A percentile compares a stretch with the other conserved stretches of the same genome.
Evolutionary conservation across 2,888 invertebrate species (phyloP).

Genomic region (Heliconius aoede): DNA sequence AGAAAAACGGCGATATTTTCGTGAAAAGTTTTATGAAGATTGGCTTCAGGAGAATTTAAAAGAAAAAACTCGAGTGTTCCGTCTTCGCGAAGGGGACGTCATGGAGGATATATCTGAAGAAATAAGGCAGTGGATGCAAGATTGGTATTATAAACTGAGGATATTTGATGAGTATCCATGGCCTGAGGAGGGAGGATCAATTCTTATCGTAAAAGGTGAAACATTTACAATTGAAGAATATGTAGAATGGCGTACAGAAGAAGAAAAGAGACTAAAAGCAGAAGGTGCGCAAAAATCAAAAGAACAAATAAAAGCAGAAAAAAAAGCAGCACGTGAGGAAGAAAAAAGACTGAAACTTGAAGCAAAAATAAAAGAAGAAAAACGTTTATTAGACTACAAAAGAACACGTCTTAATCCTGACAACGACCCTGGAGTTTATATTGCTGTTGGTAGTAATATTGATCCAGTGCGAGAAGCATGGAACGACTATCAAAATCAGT

Average conservation of each 20-base stretch:
- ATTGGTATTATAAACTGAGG: slow-evolving; percentile 83
- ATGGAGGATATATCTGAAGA: slow-evolving; percentile 90
- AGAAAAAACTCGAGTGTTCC: slow-evolving; percentile 79
- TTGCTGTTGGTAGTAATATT: slow-evolving; percentile 59
- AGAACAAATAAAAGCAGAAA: slow-evolving; percentile 78
- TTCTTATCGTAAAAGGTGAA: slow-evolving; percentile 84
- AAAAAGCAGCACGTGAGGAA: slow-evolving; percentile 70
- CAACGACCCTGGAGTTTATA: slow-evolving; percentile 72
- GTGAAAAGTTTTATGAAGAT: slow-evolving; percentile 72
- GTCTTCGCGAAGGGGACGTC: slow-evolving; percentile 82
- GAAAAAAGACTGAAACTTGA: slow-evolving; percentile 64
- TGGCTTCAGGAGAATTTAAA: slow-evolving; percentile 73
- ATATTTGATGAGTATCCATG: slow-evolving; percentile 89
- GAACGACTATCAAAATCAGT: slow-evolving; percentile 65
- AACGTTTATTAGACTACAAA: slow-evolving; percentile 73
- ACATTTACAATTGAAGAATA: slow-evolving; percentile 85
- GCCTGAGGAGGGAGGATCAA: slow-evolving; percentile 87
- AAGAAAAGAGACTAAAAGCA: slow-evolving; percentile 69
- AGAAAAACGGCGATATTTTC: slow-evolving; percentile 73
- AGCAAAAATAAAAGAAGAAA: slow-evolving; percentile 65
- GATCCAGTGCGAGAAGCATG: slow-evolving; percentile 60
- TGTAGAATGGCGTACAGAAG: slow-evolving; percentile 67
- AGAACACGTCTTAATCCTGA: slow-evolving; percentile 77
- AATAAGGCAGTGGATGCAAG: slow-evolving; percentile 88
- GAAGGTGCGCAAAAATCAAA: slow-evolving; percentile 67